Evolutionary conservation across 1,140 invertebrate genomes (phyloP).

Genomic region (Semibalanus balanoides): DNA sequence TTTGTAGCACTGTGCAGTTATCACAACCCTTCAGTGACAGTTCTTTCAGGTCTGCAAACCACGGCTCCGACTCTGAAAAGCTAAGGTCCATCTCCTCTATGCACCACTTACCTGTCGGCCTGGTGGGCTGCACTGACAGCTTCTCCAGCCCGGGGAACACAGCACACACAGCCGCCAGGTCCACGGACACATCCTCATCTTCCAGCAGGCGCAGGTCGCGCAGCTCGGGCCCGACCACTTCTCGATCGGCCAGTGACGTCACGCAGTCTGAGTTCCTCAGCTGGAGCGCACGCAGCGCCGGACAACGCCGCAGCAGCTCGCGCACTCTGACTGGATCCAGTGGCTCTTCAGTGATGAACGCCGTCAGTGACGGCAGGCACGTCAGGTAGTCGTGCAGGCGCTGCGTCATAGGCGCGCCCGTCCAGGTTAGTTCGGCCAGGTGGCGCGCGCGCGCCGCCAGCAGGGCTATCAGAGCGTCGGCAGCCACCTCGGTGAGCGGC

Average conservation of each 20-base stretch:
- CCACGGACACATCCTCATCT: background rate
- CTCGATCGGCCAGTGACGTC: background rate
- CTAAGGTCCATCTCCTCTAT: no score
- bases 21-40: background rate
- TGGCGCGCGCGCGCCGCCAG: background rate
- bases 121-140: background rate
- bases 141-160: background rate
- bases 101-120: no score
- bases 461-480: background rate
- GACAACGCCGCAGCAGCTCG: background rate
- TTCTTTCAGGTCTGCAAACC: background rate
- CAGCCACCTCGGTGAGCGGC: background rate
- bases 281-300: background rate
- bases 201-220: background rate
- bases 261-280: background rate
- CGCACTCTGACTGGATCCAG: background rate
- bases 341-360: background rate
- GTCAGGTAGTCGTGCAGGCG: background rate
- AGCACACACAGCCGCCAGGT: background rate
- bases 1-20: background rate
- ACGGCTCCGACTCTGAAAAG: background rate
- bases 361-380: background rate
- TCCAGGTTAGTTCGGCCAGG: background rate
- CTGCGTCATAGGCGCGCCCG: background rate
- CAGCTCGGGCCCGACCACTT: background rate